Evolutionary conservation across 1,140 invertebrate genomes (phyloP), one percentile per base, ranked within the genome.

Genomic region (Drosophila santomea): DNA sequence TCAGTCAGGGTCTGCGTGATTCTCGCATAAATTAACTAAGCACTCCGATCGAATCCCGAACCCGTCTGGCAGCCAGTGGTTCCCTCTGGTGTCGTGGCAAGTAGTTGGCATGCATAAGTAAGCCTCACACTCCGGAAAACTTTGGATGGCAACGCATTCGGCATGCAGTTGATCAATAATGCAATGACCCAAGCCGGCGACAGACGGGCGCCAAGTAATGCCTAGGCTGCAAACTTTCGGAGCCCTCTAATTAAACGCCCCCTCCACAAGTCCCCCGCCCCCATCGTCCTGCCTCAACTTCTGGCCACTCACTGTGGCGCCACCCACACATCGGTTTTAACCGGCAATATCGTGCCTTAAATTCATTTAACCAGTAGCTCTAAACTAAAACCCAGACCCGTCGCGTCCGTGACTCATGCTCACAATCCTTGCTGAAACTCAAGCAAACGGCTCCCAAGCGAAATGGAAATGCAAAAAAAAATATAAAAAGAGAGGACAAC

Each of bases 121-220:
- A 69, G 64, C 28, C 35, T 48, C 17, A 6, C 52, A n/a, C 28
- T 41, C 36, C 17, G 38, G 39, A 20, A 52, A 44, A 52, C 50
- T 36, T 52, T 32, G 28, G 50, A 12, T 69, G 35, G 57, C 43
- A 63, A 73, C 62, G 78, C 78, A 78, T 75, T 72, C 44, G 28
- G 59, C 66, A 68, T 86, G 82, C 83, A 82, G 61, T 52, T 86
- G 80, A 83, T 83, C 83, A 88, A 86, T 88, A 86, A 88, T 86
- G 83, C 83, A 86, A 82, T 82, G 74, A 78, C 75, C 82, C 71
- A 73, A 36, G 44, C 15, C 25, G 15, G 17, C 47, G 43, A 55
- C 81, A 73, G 62, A 47, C 68, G 63, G 81, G 72, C 76, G 82
- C 74, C 82, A 78, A 74, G 47, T 86, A 88, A 64, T 86, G 60